Conservation (phyloP, 2,888 invertebrate species). For the Rhingia campestris region DNA sequence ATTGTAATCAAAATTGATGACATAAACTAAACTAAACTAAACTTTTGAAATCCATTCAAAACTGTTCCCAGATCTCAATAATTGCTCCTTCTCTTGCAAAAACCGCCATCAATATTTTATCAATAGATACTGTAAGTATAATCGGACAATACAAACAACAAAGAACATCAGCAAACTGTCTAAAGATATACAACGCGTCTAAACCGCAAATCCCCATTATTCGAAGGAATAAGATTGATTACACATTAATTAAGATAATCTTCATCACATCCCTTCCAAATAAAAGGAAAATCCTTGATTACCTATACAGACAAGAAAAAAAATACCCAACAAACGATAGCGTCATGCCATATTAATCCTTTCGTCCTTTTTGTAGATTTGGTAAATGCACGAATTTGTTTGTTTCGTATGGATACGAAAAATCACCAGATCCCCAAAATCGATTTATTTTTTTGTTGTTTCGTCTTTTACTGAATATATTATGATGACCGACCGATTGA, state of each 20-base stretch:
- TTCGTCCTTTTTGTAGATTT: conserved; percentile 18
- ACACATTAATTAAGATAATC: conserved; percentile 60
- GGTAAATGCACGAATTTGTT: neutral
- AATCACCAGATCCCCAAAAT: conserved; percentile 14
- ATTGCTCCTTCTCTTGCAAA: too few relatives aligned
- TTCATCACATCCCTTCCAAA: conserved; percentile 27
- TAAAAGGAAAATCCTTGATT: neutral
- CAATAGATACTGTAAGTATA: too few relatives aligned
- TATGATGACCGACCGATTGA: conserved; percentile 31
- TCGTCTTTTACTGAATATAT: conserved; percentile 23
- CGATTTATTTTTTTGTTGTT: conserved; percentile 2
- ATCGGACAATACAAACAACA: neutral
- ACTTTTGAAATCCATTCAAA: too few relatives aligned
- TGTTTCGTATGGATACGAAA: neutral
- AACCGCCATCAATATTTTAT: too few relatives aligned
- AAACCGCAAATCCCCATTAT: conserved; percentile 33
- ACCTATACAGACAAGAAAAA: neutral
- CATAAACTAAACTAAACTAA: too few relatives aligned
- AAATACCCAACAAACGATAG: conserved; percentile 28
- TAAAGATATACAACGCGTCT: conserved; percentile 5
- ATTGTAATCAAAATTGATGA: too few relatives aligned
- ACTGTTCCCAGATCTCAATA: too few relatives aligned
- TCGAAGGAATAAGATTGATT: conserved; percentile 67
- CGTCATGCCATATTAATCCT: conserved; percentile 41
- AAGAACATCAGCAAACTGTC: neutral